Evolutionary conservation across 2,888 invertebrate species (phyloP).

Genomic region (Tuta absoluta): DNA sequence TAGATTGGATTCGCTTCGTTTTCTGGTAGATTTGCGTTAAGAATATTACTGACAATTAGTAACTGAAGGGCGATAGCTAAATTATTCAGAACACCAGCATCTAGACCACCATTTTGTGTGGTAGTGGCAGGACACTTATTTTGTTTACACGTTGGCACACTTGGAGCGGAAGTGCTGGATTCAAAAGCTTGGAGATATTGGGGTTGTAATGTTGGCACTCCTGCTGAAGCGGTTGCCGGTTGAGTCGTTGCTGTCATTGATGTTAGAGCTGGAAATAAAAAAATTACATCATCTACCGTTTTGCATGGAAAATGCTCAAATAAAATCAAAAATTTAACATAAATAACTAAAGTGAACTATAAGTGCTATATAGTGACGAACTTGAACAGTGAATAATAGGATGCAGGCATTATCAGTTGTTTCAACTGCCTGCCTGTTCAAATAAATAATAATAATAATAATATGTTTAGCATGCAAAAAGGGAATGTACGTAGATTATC

Average conservation of each 20-base stretch:
- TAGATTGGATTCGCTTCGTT: constrained; percentile 28
- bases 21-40: constrained; percentile 46
- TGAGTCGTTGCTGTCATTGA: neutral
- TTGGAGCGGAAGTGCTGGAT: neutral
- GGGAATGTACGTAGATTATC: neutral
- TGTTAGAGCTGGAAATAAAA: neutral
- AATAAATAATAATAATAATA: too few species aligned
- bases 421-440: too few species aligned
- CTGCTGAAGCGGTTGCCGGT: neutral
- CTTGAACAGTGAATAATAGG: too few species aligned
- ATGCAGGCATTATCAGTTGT: too few species aligned
- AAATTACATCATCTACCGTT: neutral
- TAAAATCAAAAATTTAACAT: too few species aligned
- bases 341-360: too few species aligned
- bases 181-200: neutral
- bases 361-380: too few species aligned
- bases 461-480: too few species aligned
- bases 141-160: constrained; percentile 11
- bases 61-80: constrained; percentile 67
- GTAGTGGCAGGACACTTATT: neutral
- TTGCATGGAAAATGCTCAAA: neutral
- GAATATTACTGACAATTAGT: constrained; percentile 61
- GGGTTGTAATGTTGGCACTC: constrained; percentile 16
- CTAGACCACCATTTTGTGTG: constrained; percentile 37
- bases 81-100: constrained; percentile 62